These are phyloP conservation scores for Crocuta crocuta DNA, from an alignment of 2,113 vertebrate genomes.

Conservation along the genomic window DNA sequence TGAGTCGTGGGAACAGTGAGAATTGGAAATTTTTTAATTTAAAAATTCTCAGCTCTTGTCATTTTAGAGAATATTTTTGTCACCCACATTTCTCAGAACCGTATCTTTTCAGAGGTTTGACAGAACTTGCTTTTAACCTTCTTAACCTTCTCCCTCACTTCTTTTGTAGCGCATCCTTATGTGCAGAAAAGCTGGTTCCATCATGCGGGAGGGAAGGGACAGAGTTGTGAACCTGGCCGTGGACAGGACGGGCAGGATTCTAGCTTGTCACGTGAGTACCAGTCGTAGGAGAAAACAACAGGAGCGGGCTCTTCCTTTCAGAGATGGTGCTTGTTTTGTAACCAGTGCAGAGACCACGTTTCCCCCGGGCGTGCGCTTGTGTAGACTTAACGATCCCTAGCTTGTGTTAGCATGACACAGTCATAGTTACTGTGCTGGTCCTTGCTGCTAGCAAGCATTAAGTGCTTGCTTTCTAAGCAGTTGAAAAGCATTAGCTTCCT, in stretches of 20 bases:
- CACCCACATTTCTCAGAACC: not conserved
- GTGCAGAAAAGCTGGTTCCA: constrained; percentile 93
- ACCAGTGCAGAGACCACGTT: not conserved
- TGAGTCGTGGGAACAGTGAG: not conserved
- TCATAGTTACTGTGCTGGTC: not conserved
- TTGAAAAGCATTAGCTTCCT: not conserved
- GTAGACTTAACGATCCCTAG: not conserved
- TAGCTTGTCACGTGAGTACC: constrained; percentile 96
- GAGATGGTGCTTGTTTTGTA: not conserved
- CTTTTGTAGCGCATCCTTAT: constrained; percentile 91
- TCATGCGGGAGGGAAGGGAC: constrained; percentile 94
- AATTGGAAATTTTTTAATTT: not conserved
- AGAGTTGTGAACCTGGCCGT: constrained; percentile 91
- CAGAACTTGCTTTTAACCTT: not conserved
- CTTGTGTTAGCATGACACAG: not conserved
- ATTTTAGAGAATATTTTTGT: not conserved
- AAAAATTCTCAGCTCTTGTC: not conserved
- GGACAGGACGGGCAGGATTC: constrained; percentile 89
- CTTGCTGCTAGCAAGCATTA: not conserved
- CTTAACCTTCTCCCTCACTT: not conserved
- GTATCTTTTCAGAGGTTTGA: not conserved
- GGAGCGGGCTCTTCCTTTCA: not conserved
- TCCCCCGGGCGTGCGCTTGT: not conserved
- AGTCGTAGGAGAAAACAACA: not conserved
- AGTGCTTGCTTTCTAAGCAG: not conserved